Evolutionary conservation across 2,113 vertebrate genomes (phyloP).

Genomic region (Nyctibius bracteatus): DNA sequence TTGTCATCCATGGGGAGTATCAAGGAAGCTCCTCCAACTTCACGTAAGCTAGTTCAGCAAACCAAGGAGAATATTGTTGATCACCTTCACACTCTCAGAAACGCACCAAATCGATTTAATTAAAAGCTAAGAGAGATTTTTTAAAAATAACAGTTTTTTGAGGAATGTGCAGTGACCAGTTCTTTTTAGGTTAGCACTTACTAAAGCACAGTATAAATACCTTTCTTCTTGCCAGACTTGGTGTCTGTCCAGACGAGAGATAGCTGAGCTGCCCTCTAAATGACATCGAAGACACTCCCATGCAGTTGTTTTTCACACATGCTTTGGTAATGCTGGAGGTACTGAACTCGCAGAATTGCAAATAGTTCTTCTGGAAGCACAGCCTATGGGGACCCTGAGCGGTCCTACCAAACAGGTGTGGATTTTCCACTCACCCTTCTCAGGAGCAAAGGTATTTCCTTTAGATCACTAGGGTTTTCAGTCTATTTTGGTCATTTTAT

Average conservation of each 20-base stretch:
- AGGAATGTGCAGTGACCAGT: background rate
- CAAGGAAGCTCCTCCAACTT: background rate
- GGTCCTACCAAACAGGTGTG: background rate
- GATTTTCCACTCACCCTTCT: background rate
- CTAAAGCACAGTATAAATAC: background rate
- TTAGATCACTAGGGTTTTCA: background rate
- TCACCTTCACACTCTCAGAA: background rate
- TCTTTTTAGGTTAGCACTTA: background rate
- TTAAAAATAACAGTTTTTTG: background rate
- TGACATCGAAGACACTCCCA: accelerated
- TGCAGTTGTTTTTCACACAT: background rate
- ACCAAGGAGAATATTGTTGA: background rate
- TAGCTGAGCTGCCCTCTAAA: background rate
- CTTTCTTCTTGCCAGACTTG: background rate
- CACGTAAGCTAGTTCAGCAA: background rate
- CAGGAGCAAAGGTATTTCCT: background rate
- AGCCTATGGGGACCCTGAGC: background rate
- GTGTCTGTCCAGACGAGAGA: background rate
- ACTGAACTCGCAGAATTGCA: background rate
- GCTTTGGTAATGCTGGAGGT: background rate
- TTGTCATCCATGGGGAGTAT: background rate
- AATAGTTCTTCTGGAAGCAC: background rate
- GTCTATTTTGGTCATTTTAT: background rate
- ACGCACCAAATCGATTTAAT: background rate
- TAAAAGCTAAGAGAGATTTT: background rate